These are phyloP conservation scores for Chymomyza fuscimana DNA, from an alignment of 2,888 invertebrate genomes.

Conservation along the genomic window DNA sequence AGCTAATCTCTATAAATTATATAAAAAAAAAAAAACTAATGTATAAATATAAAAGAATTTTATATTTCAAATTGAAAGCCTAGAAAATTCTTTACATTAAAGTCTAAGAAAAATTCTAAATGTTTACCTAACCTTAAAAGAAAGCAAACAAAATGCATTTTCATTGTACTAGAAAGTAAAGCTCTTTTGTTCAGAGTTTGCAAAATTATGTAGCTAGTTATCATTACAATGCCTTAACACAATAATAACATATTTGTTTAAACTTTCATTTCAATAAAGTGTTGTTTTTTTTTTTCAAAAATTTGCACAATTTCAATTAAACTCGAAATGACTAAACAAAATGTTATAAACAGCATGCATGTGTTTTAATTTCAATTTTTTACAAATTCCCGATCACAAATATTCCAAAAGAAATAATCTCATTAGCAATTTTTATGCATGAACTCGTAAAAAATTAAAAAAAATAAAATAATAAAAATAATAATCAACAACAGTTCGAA, in stretches of 20 bases:
- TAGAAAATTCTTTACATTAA: too few relatives aligned
- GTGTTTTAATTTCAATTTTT: constrained; percentile 33
- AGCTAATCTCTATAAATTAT: too few relatives aligned
- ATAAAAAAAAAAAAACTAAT: too few relatives aligned
- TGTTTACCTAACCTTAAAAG: not conserved
- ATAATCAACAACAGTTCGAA: constrained; percentile 24
- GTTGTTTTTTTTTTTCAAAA: not conserved
- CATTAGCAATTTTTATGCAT: constrained; percentile 24
- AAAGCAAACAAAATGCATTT: too few relatives aligned
- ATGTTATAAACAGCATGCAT: constrained; percentile 30
- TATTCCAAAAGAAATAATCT: constrained; percentile 24
- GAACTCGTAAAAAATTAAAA: constrained; percentile 44
- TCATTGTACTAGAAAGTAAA: not conserved
- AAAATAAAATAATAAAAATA: not conserved
- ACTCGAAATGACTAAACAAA: not conserved
- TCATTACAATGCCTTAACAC: not conserved
- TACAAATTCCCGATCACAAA: constrained; percentile 40
- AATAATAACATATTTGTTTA: not conserved
- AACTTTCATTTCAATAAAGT: not conserved
- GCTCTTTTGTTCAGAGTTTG: not conserved
- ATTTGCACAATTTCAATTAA: constrained; percentile 3
- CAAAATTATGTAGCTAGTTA: not conserved
- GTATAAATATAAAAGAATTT: too few relatives aligned
- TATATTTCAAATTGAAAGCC: too few relatives aligned
- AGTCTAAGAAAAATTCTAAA: not conserved